Evolutionary conservation across 2,797 vertebrate species (phyloP).

Genomic region (Caiman crocodilus): DNA sequence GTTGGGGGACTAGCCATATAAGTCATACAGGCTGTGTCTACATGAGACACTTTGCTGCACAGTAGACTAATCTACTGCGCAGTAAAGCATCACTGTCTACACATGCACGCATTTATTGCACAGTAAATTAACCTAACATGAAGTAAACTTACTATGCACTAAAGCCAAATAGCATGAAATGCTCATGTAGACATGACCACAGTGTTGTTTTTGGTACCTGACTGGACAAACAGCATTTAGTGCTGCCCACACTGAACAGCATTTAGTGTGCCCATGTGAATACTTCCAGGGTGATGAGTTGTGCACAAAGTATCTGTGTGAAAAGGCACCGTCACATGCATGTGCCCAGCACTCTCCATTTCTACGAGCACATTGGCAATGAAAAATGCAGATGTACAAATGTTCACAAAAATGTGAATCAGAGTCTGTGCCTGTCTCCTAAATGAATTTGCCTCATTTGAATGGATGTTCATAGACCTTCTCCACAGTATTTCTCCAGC

Average conservation of each 20-base stretch:
- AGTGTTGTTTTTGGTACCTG: neutral
- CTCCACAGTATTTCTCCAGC: neutral
- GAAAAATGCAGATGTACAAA: rapidly evolving
- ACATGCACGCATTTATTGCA: no score
- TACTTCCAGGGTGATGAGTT: rapidly evolving
- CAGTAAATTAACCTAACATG: no score
- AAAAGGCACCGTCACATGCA: rapidly evolving
- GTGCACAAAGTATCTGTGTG: rapidly evolving
- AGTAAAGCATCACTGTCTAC: no score
- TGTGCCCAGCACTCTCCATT: rapidly evolving
- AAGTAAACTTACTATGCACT: no score
- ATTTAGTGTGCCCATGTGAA: neutral
- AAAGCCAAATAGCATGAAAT: no score
- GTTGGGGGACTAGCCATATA: neutral
- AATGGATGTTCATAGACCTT: neutral
- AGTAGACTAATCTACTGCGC: no score
- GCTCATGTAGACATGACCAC: no score
- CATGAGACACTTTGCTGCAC: no score
- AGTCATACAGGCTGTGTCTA: neutral
- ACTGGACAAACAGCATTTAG: neutral
- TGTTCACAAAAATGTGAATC: neutral
- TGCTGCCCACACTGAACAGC: neutral
- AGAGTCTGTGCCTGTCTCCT: neutral
- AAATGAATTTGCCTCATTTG: neutral
- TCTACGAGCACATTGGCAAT: rapidly evolving